Conservation (phyloP, 2,888 invertebrate species). For the Dryomyza anilis region DNA sequence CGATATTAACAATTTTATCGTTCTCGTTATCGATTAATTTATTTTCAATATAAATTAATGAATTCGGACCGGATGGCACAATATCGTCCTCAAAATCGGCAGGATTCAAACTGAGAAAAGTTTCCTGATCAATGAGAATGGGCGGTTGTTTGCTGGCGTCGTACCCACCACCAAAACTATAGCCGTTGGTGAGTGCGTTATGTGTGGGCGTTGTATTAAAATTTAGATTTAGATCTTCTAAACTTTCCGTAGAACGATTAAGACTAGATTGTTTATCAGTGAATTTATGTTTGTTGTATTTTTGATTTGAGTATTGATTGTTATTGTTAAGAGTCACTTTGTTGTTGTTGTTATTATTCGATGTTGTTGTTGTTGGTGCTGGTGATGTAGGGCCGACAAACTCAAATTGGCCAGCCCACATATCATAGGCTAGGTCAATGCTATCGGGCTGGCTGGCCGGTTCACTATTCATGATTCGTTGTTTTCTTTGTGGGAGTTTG, state of each 20-base stretch:
- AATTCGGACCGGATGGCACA: conserved; percentile 57
- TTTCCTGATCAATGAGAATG: conserved; percentile 59
- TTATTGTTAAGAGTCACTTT: conserved; percentile 35
- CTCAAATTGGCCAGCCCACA: conserved; percentile 90
- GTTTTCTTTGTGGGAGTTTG: neutral
- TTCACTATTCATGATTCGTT: conserved; percentile 56
- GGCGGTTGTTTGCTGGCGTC: conserved; percentile 51
- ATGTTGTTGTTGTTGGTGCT: conserved; percentile 48
- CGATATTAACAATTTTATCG: conserved; percentile 54
- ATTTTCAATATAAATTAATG: conserved; percentile 58
- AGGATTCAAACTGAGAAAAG: conserved; percentile 61
- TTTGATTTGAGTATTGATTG: conserved; percentile 34
- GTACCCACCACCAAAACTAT: conserved; percentile 27
- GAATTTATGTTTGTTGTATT: conserved; percentile 42
- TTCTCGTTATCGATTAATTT: conserved; percentile 48
- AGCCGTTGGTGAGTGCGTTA: conserved; percentile 40
- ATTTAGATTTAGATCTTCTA: conserved; percentile 57
- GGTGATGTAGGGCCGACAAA: conserved; percentile 68
- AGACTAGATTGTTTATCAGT: conserved; percentile 52
- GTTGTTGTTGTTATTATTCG: conserved; percentile 37
- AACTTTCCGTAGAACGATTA: conserved; percentile 52
- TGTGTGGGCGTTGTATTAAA: conserved; percentile 50
- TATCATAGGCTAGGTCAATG: conserved; percentile 79
- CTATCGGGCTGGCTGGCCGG: conserved; percentile 64
- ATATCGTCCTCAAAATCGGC: conserved; percentile 59